These are phyloP conservation scores for Myotis davidii DNA, from an alignment of 2,113 vertebrate species.

Conservation along the genomic window DNA sequence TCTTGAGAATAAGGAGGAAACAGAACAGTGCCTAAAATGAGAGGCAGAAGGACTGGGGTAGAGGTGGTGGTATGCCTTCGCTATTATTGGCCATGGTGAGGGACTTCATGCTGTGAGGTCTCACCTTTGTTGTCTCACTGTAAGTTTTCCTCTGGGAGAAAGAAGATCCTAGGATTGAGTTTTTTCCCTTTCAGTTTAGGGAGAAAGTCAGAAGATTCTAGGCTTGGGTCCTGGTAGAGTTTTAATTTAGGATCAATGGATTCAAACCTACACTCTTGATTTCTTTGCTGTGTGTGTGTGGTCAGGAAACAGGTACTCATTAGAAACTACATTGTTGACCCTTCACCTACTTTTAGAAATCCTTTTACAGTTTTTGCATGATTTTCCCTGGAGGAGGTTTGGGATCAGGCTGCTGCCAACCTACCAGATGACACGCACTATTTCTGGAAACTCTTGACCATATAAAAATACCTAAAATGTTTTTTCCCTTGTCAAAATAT, in stretches of 20 bases:
- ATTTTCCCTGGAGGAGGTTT: constrained; percentile 28
- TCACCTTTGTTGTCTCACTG: fast-evolving
- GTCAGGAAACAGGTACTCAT: not conserved
- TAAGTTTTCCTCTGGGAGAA: not conserved
- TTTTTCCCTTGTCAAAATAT: constrained; percentile 76
- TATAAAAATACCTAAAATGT: constrained; percentile 61
- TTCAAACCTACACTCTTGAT: constrained; percentile 11
- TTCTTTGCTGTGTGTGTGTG: not conserved
- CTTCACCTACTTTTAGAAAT: not conserved
- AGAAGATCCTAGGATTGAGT: not conserved
- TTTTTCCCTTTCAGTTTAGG: not conserved
- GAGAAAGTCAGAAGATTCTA: constrained; percentile 26
- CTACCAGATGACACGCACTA: constrained; percentile 45
- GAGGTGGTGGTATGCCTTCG: too few species aligned
- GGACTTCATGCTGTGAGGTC: not conserved
- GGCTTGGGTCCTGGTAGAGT: not conserved
- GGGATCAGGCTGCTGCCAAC: constrained; percentile 38
- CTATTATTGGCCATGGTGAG: not conserved
- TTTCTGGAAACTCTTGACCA: constrained; percentile 66
- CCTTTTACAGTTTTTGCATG: not conserved
- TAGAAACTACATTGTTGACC: not conserved
- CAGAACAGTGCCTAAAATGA: not conserved
- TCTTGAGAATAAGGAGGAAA: not conserved
- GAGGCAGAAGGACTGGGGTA: not conserved
- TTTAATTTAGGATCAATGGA: not conserved